Evolutionary conservation across 2,888 invertebrate genomes (phyloP).

Genomic region (Pimpla rufipes): DNA sequence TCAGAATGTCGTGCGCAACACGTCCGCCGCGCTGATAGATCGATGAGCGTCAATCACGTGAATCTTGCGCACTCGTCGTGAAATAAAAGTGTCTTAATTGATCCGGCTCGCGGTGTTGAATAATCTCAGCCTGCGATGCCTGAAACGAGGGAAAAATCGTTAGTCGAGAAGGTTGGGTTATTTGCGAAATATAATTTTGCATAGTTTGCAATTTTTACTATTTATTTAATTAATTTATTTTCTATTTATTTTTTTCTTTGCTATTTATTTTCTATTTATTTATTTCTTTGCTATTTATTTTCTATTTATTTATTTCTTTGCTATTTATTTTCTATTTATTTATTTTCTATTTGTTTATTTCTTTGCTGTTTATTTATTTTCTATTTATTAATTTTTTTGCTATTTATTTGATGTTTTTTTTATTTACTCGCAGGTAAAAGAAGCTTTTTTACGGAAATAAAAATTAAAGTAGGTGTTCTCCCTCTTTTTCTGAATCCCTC

Average conservation of each 20-base stretch:
- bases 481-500: too few species aligned
- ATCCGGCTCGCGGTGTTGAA: constrained; percentile 3
- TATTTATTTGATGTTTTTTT: too few species aligned
- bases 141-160: not conserved
- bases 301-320: too few species aligned
- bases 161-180: not conserved
- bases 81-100: constrained; percentile 25
- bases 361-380: too few species aligned
- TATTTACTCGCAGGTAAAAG: too few species aligned
- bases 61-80: constrained; percentile 11
- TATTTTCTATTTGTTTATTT: too few species aligned
- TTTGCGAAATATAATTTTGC: not conserved
- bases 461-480: too few species aligned
- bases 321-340: too few species aligned
- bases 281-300: too few species aligned
- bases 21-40: not conserved
- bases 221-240: not conserved
- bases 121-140: not conserved
- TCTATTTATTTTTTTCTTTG: not conserved
- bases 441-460: too few species aligned
- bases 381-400: too few species aligned
- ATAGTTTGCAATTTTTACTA: not conserved
- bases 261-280: too few species aligned
- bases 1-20: constrained; percentile 44
- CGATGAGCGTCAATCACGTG: not conserved